Conservation (phyloP, 2,888 invertebrate genomes). For the Ptycholaimellus sp. region DNA sequence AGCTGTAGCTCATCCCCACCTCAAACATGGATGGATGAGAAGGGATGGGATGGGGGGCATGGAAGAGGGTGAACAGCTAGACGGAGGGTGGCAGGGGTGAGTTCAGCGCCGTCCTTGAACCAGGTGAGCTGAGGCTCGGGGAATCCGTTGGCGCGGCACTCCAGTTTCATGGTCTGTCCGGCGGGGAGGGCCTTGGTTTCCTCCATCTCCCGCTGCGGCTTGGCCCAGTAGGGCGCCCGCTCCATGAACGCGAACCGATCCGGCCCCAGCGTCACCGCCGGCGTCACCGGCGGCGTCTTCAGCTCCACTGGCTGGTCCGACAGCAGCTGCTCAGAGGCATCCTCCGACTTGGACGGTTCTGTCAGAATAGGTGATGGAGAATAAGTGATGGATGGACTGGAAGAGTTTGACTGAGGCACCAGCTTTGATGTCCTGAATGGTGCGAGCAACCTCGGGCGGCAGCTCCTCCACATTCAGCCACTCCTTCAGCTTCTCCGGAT, state of each 20-base stretch:
- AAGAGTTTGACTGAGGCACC: too few relatives aligned
- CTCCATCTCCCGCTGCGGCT: slow-evolving; percentile 6
- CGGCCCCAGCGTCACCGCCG: neutral
- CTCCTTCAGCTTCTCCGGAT: too few relatives aligned
- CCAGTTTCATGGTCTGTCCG: slow-evolving; percentile 19
- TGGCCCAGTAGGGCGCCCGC: slow-evolving; percentile 1
- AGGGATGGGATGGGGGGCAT: too few relatives aligned
- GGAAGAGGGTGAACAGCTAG: too few relatives aligned
- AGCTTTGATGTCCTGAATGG: too few relatives aligned
- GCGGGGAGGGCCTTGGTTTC: slow-evolving; percentile 17
- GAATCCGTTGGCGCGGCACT: slow-evolving; percentile 17
- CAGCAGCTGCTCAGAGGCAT: neutral
- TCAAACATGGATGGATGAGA: too few relatives aligned
- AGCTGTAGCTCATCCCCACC: neutral
- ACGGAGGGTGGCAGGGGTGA: too few relatives aligned
- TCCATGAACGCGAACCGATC: neutral
- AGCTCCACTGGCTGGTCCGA: neutral
- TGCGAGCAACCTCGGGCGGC: too few relatives aligned
- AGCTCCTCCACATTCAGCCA: too few relatives aligned
- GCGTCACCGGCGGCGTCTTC: too few relatives aligned
- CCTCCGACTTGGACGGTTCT: neutral
- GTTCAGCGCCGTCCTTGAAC: slow-evolving; percentile 5
- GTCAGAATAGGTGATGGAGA: too few relatives aligned
- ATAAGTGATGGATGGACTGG: too few relatives aligned
- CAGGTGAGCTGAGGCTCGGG: slow-evolving; percentile 18